These are phyloP conservation scores for Noctua janthe DNA, from an alignment of 2,888 invertebrate genomes.

Conservation along the genomic window DNA sequence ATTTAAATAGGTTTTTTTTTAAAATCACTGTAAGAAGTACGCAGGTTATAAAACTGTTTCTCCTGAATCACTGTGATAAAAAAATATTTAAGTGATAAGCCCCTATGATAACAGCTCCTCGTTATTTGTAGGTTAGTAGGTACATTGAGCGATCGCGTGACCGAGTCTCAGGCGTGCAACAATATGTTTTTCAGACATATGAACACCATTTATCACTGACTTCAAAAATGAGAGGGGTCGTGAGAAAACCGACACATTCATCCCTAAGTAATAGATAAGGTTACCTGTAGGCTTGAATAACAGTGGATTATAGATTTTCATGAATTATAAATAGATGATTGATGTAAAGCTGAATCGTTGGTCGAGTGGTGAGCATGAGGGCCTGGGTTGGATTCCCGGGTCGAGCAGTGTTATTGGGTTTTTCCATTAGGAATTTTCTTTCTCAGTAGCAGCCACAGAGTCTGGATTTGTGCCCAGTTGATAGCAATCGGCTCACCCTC, in stretches of 20 bases:
- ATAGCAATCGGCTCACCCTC: too few species aligned
- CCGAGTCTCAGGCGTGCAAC: not conserved
- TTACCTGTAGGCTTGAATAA: constrained; percentile 7
- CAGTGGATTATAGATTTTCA: not conserved
- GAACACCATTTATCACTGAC: constrained; percentile 45
- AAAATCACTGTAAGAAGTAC: not conserved
- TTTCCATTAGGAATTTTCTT: too few species aligned
- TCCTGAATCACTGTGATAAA: not conserved
- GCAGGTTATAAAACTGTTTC: fast-evolving
- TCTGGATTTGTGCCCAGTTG: too few species aligned
- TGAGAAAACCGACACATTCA: constrained; percentile 40
- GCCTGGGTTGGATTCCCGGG: too few species aligned
- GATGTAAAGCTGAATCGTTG: not conserved
- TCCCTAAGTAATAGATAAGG: constrained; percentile 23
- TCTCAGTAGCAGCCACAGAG: too few species aligned
- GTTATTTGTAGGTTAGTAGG: not conserved
- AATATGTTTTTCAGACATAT: constrained; percentile 36
- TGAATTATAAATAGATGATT: constrained; percentile 1
- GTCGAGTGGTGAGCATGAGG: too few species aligned
- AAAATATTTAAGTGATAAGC: not conserved
- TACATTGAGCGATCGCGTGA: constrained; percentile 5
- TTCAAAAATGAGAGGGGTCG: constrained; percentile 43
- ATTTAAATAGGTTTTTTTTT: not conserved
- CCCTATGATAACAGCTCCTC: not conserved
- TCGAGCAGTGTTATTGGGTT: too few species aligned